These are phyloP conservation scores for Greenwoodochromis staneri DNA, from an alignment of 2,113 vertebrate species.

Conservation along the genomic window DNA sequence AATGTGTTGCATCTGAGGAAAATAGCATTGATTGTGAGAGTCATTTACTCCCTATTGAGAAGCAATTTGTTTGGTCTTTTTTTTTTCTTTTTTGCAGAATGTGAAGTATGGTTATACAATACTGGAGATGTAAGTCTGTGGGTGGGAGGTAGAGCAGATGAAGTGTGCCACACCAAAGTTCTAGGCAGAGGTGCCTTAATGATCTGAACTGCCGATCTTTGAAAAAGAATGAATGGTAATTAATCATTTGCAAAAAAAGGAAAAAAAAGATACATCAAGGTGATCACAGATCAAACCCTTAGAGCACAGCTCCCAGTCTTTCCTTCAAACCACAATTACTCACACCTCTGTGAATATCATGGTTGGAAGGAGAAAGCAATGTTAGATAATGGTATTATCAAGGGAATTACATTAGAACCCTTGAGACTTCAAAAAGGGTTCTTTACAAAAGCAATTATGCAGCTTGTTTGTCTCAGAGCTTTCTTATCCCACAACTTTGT, in stretches of 20 bases:
- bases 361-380: conserved; percentile 31
- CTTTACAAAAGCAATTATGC: conserved; percentile 27
- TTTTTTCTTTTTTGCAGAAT: not conserved
- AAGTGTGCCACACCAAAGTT: not conserved
- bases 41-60: conserved; percentile 49
- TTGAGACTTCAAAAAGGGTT: conserved; percentile 16
- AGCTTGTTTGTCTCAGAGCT: not conserved
- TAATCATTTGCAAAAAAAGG: not conserved
- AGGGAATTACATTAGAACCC: conserved; percentile 32
- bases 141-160: not conserved
- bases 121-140: not conserved
- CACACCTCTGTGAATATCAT: not conserved
- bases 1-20: conserved; percentile 41
- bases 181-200: conserved; percentile 36
- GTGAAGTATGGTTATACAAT: conserved; percentile 45
- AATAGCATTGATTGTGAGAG: conserved; percentile 48
- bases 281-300: not conserved
- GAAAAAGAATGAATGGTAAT: conserved; percentile 3
- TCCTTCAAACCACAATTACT: conserved; percentile 4
- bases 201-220: conserved; percentile 24
- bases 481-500: conserved; percentile 18
- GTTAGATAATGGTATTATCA: conserved; percentile 41
- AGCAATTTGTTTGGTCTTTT: conserved; percentile 40
- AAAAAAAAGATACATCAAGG: conserved; percentile 9
- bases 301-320: conserved; percentile 1